phyloP scores from a whole-genome alignment of 2,888 invertebrate genomes.

The Abscondita cerata region DNA sequence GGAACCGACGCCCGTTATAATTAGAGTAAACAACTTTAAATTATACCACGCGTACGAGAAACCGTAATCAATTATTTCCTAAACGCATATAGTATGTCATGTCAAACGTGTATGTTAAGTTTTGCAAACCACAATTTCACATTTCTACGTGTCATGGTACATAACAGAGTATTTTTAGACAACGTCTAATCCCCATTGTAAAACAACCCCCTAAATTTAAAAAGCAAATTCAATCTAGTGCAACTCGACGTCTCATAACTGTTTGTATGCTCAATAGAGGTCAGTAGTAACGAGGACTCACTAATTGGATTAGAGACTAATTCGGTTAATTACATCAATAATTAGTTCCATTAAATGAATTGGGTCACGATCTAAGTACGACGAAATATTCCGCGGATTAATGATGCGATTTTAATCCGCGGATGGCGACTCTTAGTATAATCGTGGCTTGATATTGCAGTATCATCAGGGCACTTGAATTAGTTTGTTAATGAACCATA shows the following conservation, averaged over 20 bases:
- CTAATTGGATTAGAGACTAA: no score
- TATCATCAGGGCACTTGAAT: no score
- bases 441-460: no score
- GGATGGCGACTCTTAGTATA: no score
- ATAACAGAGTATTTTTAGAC: slow-evolving; percentile 21
- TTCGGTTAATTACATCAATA: no score
- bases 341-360: no score
- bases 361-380: no score
- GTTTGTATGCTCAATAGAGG: slow-evolving; percentile 35
- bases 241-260: slow-evolving; percentile 36
- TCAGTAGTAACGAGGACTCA: no score
- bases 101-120: slow-evolving; percentile 13
- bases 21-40: slow-evolving; percentile 6
- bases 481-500: no score
- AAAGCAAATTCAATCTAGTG: slow-evolving; percentile 34
- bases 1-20: slow-evolving; percentile 3
- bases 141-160: slow-evolving; percentile 16
- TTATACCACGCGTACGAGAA: neutral
- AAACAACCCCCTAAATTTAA: slow-evolving; percentile 35
- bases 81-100: slow-evolving; percentile 7
- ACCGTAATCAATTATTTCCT: slow-evolving; percentile 6
- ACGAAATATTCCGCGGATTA: no score
- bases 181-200: slow-evolving; percentile 27
- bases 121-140: slow-evolving; percentile 19
- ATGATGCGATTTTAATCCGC: no score